Conservation (phyloP, 2,888 invertebrate genomes). For the Xanthia togata region DNA sequence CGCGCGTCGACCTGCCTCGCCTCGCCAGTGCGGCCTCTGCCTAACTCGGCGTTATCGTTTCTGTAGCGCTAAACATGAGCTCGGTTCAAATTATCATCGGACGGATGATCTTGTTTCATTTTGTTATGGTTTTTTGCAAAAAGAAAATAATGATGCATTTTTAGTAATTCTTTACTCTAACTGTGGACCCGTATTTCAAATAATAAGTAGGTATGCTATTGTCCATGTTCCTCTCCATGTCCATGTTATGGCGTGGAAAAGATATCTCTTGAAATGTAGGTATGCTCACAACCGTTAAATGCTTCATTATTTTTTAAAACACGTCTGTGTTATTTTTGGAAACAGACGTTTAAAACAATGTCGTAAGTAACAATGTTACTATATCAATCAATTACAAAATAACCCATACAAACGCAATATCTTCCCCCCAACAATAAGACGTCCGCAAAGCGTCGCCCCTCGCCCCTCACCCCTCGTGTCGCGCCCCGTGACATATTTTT, state of each 20-base stretch:
- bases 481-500: constrained; percentile 83
- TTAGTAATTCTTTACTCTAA: too few relatives aligned
- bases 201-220: too few relatives aligned
- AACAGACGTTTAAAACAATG: neutral
- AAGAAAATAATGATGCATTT: too few relatives aligned
- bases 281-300: too few relatives aligned
- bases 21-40: constrained; percentile 1
- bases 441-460: constrained; percentile 41
- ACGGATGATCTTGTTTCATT: constrained; percentile 8
- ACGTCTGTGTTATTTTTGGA: neutral
- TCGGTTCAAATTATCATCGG: constrained; percentile 14
- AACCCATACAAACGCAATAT: constrained; percentile 32
- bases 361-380: too few relatives aligned
- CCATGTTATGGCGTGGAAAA: too few relatives aligned
- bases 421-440: constrained; percentile 57
- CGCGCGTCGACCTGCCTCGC: constrained; percentile 11
- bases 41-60: constrained; percentile 16
- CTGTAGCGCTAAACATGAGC: constrained; percentile 22
- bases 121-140: neutral
- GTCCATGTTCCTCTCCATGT: too few relatives aligned
- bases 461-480: constrained; percentile 37
- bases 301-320: neutral
- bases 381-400: constrained; percentile 28
- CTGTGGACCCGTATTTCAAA: too few relatives aligned
- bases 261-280: too few relatives aligned